Base-by-base conservation (phyloP, 1,140 invertebrate species). In the Daktulosphaira vitifoliae region DNA sequence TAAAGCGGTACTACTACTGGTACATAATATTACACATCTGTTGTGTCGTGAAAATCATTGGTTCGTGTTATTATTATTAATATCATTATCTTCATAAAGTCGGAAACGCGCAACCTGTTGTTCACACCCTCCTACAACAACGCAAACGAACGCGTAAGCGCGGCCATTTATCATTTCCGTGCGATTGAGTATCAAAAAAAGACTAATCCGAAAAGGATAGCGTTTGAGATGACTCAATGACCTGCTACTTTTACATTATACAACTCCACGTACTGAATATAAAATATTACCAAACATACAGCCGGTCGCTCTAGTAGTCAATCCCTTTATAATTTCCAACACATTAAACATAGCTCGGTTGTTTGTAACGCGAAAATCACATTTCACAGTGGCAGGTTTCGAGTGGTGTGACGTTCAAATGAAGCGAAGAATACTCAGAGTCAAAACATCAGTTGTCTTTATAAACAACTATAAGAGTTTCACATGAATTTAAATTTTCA, bases 41-140 rank as follows among this genome's bases (percentile, higher is more conserved):
- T 62, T 62, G 26, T 62, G 42, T 20, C 20, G 16, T 25, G 26
- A 62, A 62, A 62, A 62, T 46, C 56, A 62, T 20, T 39, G 56
- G 56, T 39, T 62, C 56, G 56, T 62, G 56, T 62, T 62, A 62
- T 62, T 62, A 62, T 62, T 62, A 62, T 62, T 62, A 62, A 46
- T 62, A 48, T 48, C 42, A 62, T 62, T 62, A 62, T 48, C 54
- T 59, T 62, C 8, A 48, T 62, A 46, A 20, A 48, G 42, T 62
- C 42, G 42, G 22, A 59, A 59, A 44, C 54, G 56, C 56, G 42
- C 56, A 33, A 62, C 56, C 56, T 62, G 56, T 62, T 62, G 56
- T 62, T 48, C 56, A 48, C 56, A 62, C 56, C 56, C 56, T 62
- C 42, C 54, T 11, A 18, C 53, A 11, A 4, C 16, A 38, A 13